These are phyloP conservation scores for Helarctos malayanus DNA, from an alignment of 2,797 vertebrate species.

Conservation along the genomic window DNA sequence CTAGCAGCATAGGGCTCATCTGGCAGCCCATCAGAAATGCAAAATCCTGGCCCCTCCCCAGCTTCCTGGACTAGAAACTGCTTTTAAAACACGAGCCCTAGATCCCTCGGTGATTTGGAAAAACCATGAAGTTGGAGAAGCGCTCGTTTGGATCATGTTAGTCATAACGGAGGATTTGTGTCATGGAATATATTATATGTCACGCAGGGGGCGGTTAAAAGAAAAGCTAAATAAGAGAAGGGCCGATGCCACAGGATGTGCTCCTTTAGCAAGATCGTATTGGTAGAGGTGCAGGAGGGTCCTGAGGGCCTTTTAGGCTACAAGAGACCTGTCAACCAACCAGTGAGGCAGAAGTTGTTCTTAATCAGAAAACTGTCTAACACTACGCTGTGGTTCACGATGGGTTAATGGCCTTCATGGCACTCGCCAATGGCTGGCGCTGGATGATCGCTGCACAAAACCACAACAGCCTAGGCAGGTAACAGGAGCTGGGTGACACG, in stretches of 20 bases:
- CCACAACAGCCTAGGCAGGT: not conserved
- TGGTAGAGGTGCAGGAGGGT: not conserved
- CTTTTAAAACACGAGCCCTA: not conserved
- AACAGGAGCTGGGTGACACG: rapidly evolving
- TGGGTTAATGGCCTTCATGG: not conserved
- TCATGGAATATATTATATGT: not conserved
- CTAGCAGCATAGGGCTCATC: not conserved
- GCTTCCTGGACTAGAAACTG: not conserved
- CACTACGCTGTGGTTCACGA: not conserved
- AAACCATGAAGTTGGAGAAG: not conserved
- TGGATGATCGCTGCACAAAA: not conserved
- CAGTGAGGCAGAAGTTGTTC: not conserved
- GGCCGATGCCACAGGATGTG: not conserved
- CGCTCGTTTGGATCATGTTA: not conserved
- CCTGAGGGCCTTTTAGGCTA: not conserved
- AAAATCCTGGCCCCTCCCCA: not conserved
- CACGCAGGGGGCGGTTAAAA: not conserved
- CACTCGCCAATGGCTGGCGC: not conserved
- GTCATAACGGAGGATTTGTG: not conserved
- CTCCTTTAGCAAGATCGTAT: not conserved
- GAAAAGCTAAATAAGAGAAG: not conserved
- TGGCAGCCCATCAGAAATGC: not conserved
- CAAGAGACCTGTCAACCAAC: not conserved
- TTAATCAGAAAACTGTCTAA: not conserved
- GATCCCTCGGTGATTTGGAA: not conserved